These are phyloP conservation scores for Orthonevra nobilis DNA, from an alignment of 2,888 invertebrate species.

Conservation along the genomic window DNA sequence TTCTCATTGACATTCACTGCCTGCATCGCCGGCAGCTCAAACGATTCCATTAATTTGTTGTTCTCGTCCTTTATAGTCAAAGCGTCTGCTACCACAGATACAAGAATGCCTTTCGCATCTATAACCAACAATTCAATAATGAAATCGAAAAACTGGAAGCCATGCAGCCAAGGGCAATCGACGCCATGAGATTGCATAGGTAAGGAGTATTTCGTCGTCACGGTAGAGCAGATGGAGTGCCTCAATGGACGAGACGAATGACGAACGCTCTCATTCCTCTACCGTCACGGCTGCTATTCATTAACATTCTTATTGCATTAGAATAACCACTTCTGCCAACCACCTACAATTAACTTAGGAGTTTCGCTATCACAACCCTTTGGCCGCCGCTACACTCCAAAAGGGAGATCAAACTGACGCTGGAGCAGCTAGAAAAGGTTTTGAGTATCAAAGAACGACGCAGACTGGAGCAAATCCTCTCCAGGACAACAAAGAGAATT, in stretches of 20 bases:
- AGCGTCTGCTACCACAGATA: constrained; percentile 78
- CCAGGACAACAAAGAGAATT: constrained; percentile 70
- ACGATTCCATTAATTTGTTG: constrained; percentile 49
- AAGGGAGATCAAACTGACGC: constrained; percentile 79
- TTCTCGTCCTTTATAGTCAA: constrained; percentile 72
- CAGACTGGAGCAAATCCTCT: constrained; percentile 78
- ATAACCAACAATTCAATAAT: constrained; percentile 79
- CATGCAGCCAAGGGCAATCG: constrained; percentile 79
- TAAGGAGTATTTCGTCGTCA: constrained; percentile 60
- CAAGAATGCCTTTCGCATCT: constrained; percentile 76
- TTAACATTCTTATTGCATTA: constrained; percentile 70
- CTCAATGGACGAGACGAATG: background rate
- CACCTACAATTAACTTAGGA: constrained; percentile 73
- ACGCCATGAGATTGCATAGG: constrained; percentile 80
- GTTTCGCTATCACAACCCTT: constrained; percentile 79
- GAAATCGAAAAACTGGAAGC: constrained; percentile 79
- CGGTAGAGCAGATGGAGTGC: background rate
- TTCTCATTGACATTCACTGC: constrained; percentile 44
- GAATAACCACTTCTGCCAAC: constrained; percentile 65
- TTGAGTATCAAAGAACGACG: constrained; percentile 78
- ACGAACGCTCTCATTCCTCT: constrained; percentile 8
- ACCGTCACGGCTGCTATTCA: constrained; percentile 48
- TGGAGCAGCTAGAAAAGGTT: constrained; percentile 78
- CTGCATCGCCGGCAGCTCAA: constrained; percentile 20
- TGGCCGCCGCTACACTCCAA: constrained; percentile 80